Evolutionary conservation across 2,888 invertebrate genomes (phyloP).

Genomic region (Trachelus troglodyta): DNA sequence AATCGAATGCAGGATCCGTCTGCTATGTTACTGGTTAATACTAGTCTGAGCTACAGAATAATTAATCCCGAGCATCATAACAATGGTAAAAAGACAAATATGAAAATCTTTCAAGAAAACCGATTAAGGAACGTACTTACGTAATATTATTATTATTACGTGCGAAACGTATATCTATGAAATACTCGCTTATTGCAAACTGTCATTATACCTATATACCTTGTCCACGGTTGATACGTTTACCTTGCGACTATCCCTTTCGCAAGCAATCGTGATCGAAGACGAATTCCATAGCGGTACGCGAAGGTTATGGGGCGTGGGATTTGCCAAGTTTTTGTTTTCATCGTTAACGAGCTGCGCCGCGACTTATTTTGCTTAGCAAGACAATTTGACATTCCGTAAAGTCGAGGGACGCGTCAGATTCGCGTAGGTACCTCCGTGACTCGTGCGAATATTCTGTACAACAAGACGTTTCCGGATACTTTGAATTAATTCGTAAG

Average conservation of each 20-base stretch:
- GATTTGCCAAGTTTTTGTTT: background rate
- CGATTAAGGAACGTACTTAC: background rate
- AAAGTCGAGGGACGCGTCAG: background rate
- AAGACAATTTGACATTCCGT: background rate
- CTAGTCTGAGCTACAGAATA: background rate
- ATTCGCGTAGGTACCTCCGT: background rate
- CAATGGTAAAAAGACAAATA: background rate
- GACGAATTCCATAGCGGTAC: background rate
- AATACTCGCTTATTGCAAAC: background rate
- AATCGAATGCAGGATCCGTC: background rate
- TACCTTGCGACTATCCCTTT: background rate
- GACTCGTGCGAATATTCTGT: background rate
- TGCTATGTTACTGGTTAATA: background rate
- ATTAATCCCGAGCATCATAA: background rate
- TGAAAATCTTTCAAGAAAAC: background rate
- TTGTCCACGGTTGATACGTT: background rate
- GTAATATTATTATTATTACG: background rate
- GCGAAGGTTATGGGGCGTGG: background rate
- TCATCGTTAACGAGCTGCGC: background rate
- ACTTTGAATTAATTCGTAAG: background rate
- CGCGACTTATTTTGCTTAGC: background rate
- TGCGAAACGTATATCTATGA: background rate
- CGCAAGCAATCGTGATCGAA: background rate
- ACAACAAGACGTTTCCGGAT: background rate
- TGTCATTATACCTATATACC: background rate